Percentiles rank a stretch among this genome's conserved stretches.
Evolutionary conservation across 2,113 vertebrate species (phyloP).

Genomic region (Stigmatopora nigra): DNA sequence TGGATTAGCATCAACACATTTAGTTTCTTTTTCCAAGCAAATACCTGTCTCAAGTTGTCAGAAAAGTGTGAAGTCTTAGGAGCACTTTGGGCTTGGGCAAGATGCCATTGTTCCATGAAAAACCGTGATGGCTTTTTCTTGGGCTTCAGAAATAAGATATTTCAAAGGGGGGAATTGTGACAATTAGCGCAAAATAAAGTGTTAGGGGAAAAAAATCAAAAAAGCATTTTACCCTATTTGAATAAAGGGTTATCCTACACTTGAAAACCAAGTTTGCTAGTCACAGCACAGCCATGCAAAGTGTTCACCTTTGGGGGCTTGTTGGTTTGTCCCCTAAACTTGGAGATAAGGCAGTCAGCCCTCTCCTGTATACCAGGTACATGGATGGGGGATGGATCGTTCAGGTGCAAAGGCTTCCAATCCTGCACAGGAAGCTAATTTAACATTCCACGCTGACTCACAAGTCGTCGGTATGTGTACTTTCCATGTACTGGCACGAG

Average conservation of each 20-base stretch:
- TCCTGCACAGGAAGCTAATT: constrained; percentile 52
- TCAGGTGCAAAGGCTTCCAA: constrained; percentile 16
- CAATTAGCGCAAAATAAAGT: not conserved
- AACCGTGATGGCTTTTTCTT: constrained; percentile 82
- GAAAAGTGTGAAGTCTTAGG: constrained; percentile 73
- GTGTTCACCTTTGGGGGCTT: constrained; percentile 62
- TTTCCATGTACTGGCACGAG: too few species aligned
- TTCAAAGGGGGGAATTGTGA: constrained; percentile 22
- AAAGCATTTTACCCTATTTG: not conserved
- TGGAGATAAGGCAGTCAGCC: constrained; percentile 53
- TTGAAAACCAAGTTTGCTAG: not conserved
- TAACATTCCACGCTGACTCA: constrained; percentile 13
- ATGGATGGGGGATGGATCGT: constrained; percentile 44
- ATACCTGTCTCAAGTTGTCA: constrained; percentile 86
- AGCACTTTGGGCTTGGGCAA: constrained; percentile 64
- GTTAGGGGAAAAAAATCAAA: accelerated
- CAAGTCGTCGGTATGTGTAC: not conserved
- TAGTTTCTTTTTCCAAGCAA: constrained; percentile 15
- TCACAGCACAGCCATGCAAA: constrained; percentile 33
- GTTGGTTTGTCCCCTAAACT: constrained; percentile 52
- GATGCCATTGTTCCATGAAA: constrained; percentile 84
- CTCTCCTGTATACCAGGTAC: constrained; percentile 66
- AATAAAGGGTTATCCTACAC: not conserved
- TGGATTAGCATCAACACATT: constrained; percentile 28
- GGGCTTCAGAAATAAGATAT: constrained; percentile 65